Conservation (phyloP, 2,797 vertebrate species). For the Dermochelys coriacea region DNA sequence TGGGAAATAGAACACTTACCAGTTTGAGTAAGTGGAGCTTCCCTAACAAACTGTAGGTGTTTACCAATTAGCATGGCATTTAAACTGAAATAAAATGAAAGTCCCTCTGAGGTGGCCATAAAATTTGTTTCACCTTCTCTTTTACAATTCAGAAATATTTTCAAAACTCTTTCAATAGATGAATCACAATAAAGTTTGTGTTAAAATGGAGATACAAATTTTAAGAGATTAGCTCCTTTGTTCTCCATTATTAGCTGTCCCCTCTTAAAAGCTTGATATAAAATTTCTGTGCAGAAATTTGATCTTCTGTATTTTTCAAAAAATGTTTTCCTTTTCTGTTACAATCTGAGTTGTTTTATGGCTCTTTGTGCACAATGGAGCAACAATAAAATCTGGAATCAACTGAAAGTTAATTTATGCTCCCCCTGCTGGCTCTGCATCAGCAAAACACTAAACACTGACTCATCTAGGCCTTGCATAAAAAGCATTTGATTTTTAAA, state of each 20-base stretch:
- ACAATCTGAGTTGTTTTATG: background rate
- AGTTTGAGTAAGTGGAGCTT: conserved; percentile 57
- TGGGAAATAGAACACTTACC: conserved; percentile 59
- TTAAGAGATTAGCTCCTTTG: background rate
- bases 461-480: background rate
- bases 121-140: background rate
- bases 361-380: background rate
- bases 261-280: background rate
- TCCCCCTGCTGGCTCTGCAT: background rate
- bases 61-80: conserved; percentile 38
- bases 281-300: background rate
- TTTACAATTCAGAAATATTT: background rate
- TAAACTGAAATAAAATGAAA: background rate
- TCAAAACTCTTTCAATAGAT: background rate
- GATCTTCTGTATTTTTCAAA: background rate
- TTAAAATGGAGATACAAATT: background rate
- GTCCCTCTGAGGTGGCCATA: conserved; percentile 23
- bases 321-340: background rate
- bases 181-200: background rate
- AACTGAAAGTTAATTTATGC: background rate
- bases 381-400: background rate
- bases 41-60: conserved; percentile 62
- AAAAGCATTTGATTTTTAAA: background rate
- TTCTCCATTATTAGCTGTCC: background rate
- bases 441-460: background rate